Conservation (phyloP, 2,113 vertebrate genomes). For the Rhineura floridana region DNA sequence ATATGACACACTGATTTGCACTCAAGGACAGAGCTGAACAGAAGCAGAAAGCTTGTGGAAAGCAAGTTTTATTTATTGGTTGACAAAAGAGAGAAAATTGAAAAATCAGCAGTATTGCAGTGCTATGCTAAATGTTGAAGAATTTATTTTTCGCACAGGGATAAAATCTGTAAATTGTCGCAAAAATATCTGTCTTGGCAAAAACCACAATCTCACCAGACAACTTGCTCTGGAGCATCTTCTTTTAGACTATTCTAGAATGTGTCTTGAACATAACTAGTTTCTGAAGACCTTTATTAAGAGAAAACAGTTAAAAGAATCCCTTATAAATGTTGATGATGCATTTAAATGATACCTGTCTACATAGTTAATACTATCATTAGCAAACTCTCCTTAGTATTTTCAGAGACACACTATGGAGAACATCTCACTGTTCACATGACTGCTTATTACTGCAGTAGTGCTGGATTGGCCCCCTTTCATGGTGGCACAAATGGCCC, state of each 20-base stretch:
- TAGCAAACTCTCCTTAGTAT: too few relatives aligned
- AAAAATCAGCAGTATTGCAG: constrained; percentile 49
- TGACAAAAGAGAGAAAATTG: constrained; percentile 52
- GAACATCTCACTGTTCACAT: too few relatives aligned
- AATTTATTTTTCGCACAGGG: constrained; percentile 44
- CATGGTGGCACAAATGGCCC: too few relatives aligned
- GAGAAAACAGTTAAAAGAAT: constrained; percentile 39
- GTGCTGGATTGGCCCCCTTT: too few relatives aligned
- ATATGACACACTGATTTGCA: constrained; percentile 21
- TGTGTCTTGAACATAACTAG: not conserved
- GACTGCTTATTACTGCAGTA: too few relatives aligned
- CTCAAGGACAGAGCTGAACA: constrained; percentile 40
- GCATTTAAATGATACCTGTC: not conserved
- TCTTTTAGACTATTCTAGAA: not conserved
- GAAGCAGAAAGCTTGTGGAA: constrained; percentile 48
- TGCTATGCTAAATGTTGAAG: constrained; percentile 35
- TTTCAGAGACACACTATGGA: too few relatives aligned
- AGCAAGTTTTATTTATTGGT: constrained; percentile 45
- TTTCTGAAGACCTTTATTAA: constrained; percentile 49
- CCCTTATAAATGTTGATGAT: constrained; percentile 29
- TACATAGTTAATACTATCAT: too few relatives aligned
- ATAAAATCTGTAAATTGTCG: not conserved
- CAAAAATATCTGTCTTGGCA: not conserved
- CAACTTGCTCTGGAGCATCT: not conserved
- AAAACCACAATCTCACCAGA: not conserved